Base-by-base conservation (phyloP, 2,888 invertebrate species). In the Monoplex corrugatus region DNA sequence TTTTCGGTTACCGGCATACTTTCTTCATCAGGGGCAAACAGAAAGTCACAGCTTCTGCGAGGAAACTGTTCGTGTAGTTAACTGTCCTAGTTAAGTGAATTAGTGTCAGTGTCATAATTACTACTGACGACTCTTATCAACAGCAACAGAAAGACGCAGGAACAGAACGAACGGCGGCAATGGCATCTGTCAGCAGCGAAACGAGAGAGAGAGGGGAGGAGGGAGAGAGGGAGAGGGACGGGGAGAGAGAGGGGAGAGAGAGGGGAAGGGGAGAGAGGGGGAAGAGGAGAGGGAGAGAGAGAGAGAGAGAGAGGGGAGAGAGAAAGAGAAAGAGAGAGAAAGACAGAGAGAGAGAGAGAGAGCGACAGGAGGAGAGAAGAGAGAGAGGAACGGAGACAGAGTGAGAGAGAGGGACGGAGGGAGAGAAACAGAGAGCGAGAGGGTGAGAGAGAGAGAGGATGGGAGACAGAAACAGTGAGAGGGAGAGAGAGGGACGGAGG, bases 301-400 rank as follows among this genome's bases (percentile, higher is more conserved):
- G 35, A 13, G 35, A 35, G 32, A 35, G 72, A 75, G 35, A 19
- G 35, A 35, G 19, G 72, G 16, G 32, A 32, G 72, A n/a, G 32
- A 32, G 32, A 16, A 16, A 32, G 32, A 16, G 72, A 72, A 35
- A 32, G 72, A 72, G 72, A 72, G 72, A 72, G 72, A 72, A 35
- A 16, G 35, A 35, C 32, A 35, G 35, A 35, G n/a, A n/a, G 32
- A 32, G 32, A 16, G 32, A 32, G 32, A 16, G 72, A 72, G 72
- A 32, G 72, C 32, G 72, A 72, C 32, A 72, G 72, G 35, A 35
- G 50, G 35, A 35, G 35, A 35, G 35, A 35, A 72, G 72, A 72
- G 72, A 72, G 72, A 72, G 72, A 72, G 72, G 35, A 35, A 72
- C 32, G 35, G 72, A 72, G 72, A 72, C 32, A 72, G 72, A 32